Base-by-base conservation (phyloP, 2,888 invertebrate species). In the Athripsodes cinereus region DNA sequence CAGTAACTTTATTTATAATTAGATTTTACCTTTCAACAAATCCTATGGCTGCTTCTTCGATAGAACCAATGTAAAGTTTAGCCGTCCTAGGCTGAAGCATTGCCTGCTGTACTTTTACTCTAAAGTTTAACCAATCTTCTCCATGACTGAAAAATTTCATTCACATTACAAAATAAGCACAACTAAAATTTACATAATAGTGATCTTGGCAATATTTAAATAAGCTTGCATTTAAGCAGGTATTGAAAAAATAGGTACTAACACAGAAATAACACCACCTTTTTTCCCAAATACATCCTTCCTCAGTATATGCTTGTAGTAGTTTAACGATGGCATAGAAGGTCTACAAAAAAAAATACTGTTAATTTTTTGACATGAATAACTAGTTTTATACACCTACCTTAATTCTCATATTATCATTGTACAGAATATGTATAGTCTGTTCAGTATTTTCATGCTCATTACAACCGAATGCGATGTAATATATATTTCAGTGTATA, bases 251-350 rank as follows among this genome's bases (percentile, higher is more conserved):
- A n/a, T n/a, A n/a, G n/a, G n/a, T 19, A 75, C 85, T 82, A 74
- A 88, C 88, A 87, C 86, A 2, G 86, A 87, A 64, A 88, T 87
- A 3, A 88, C 84, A 50, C 88, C 88, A 0, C 84, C 84, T 50
- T 76, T 74, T 53, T 81, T 76, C 0, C 81, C 81, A 66, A 88
- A 88, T 68, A 86, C 86, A 52, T 87, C 83, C 69, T 82, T 85
- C 62, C 85, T 74, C 49, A 87, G 69, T 0, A 80, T 82, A 66
- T 87, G 86, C 65, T 88, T 88, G 72, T 87, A 88, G 66, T 86
- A 86, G 68, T 87, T 83, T 49, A 88, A 71, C 0, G 87, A 87
- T 0, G 88, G 87, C 88, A 88, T 88, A 0, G 87, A 86, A 0
- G 88, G 88, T 57, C 88, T 79, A 71, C 50, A 72, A 70, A 35